Percentiles rank a stretch among this genome's conserved stretches.
These are phyloP conservation scores for Syngnathus scovelli DNA, from an alignment of 2,113 vertebrate genomes.

Conservation along the genomic window DNA sequence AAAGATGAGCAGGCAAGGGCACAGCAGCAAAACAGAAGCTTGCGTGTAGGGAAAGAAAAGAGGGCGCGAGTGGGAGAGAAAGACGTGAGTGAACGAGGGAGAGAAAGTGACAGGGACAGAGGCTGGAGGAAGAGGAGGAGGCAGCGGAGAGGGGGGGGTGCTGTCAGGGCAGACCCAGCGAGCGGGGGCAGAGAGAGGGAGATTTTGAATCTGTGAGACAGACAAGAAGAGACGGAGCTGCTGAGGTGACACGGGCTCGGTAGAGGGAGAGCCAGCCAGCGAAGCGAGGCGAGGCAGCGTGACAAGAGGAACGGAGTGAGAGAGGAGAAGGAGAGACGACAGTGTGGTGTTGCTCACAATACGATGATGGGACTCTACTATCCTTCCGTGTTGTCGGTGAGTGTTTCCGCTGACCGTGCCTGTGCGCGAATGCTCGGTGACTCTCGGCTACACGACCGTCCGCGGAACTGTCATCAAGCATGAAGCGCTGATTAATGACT, in stretches of 20 bases:
- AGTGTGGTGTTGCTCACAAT: conserved; percentile 59
- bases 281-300: conserved; percentile 51
- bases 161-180: conserved; percentile 60
- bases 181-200: conserved; percentile 72
- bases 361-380: conserved; percentile 78
- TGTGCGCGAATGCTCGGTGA: conserved; percentile 9
- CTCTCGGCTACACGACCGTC: conserved; percentile 25
- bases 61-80: conserved; percentile 50
- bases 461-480: conserved; percentile 45
- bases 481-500: conserved; percentile 60
- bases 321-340: conserved; percentile 43
- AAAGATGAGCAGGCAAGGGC: conserved; percentile 69
- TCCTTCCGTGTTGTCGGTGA: conserved; percentile 72
- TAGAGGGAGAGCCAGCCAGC: conserved; percentile 48
- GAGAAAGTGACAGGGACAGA: conserved; percentile 44
- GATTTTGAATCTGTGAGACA: conserved; percentile 74
- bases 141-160: conserved; percentile 26
- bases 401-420: conserved; percentile 48
- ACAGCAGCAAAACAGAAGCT: conserved; percentile 63
- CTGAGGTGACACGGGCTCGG: conserved; percentile 58
- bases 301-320: conserved; percentile 47
- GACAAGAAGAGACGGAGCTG: conserved; percentile 59
- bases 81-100: conserved; percentile 37
- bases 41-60: conserved; percentile 54
- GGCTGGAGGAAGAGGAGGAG: conserved; percentile 50